Evolutionary conservation across 2,888 invertebrate genomes (phyloP).

Genomic region (Tipula confusa): DNA sequence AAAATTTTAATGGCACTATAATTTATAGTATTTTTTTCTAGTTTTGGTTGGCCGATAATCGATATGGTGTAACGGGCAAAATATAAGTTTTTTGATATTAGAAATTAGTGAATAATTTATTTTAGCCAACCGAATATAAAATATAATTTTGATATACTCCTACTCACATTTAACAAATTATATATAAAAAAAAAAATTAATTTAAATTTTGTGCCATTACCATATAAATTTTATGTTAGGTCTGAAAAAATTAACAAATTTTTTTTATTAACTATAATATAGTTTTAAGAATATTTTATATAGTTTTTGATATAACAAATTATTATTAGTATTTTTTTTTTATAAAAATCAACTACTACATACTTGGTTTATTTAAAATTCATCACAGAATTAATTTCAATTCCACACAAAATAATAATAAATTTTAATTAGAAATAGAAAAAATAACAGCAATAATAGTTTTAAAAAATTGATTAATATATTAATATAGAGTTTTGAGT

Average conservation of each 20-base stretch:
- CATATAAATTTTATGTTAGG: background rate
- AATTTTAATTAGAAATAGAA: background rate
- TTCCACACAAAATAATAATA: background rate
- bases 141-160: background rate
- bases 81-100: background rate
- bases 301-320: background rate
- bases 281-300: background rate
- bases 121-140: background rate
- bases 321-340: background rate
- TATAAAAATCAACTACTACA: background rate
- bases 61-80: background rate
- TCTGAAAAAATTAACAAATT: background rate
- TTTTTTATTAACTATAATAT: background rate
- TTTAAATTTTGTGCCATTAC: background rate
- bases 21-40: background rate
- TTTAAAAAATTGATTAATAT: background rate
- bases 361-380: background rate
- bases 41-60: background rate
- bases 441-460: background rate
- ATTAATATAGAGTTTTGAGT: background rate
- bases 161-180: slow-evolving; percentile 3
- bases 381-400: slow-evolving; percentile 25
- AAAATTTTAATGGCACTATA: background rate
- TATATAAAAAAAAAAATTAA: background rate
- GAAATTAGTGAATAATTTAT: background rate